Base-by-base conservation (phyloP, 2,797 vertebrate genomes). In the Tangara arthus region DNA sequence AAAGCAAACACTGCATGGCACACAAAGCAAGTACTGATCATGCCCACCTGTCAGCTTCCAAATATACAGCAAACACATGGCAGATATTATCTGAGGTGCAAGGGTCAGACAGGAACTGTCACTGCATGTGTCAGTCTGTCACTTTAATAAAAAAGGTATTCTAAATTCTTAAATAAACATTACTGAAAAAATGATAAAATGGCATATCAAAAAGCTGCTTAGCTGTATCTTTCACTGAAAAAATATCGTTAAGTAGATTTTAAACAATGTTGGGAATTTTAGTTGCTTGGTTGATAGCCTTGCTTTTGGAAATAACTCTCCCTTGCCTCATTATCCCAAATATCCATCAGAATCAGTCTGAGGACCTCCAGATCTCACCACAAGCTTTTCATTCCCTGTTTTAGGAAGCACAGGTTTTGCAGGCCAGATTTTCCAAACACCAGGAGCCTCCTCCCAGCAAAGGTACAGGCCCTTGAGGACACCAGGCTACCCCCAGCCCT, bases 41-140 rank as follows among this genome's bases (percentile, higher is more conserved):
- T 9, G 7, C 9, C 9, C n/a, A 46, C 32, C 12, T 34, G 26
- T 0, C 0, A 1, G 5, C n/a, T 76, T 57, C 17, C 44, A 70
- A 82, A 60, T 27, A 59, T 2, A 37, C 4, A 64, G 6, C 6
- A 55, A 80, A 59, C 35, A 44, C 11, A 32, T 1, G 4, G 2
- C 4, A n/a, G 35, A 41, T 23, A 22, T 61, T 75, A 30, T 19
- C 24, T 24, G 41, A 86, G 7, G 39, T 27, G 15, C 20, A 44
- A 56, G 24, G 7, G 12, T 66, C 42, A 63, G 30, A 20, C 11
- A 80, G n/a, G 37, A 82, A 21, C 2, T 44, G 10, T 18, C 27
- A 5, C 8, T 35, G 5, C 3, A 1, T 8, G 7, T 16, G 19
- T 72, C 57, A 55, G 35, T 49, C 28, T 27, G 20, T 5, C 16